Percentiles rank a stretch among this genome's conserved stretches.
These are phyloP conservation scores for Lepus americanus DNA, from an alignment of 2,113 vertebrate species.

Conservation along the genomic window DNA sequence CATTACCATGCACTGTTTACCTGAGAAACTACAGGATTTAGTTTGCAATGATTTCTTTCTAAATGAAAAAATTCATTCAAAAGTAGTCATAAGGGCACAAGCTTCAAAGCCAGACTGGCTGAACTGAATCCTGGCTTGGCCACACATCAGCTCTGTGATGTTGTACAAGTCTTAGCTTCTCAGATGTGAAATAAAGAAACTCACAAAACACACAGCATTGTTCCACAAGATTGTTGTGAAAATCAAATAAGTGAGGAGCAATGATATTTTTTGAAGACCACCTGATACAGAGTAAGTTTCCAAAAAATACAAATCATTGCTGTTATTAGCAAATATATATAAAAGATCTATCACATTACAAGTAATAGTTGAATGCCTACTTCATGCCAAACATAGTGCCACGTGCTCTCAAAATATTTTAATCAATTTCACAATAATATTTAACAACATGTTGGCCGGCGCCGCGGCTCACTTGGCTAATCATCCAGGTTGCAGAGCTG, in stretches of 20 bases:
- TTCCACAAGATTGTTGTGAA: background rate
- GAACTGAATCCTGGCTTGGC: background rate
- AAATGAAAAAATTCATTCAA: slow-evolving; percentile 15
- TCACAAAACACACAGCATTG: background rate
- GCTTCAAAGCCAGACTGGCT: background rate
- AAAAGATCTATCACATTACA: background rate
- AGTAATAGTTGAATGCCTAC: background rate
- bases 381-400: background rate
- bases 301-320: background rate
- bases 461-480: no score
- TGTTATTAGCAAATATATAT: background rate
- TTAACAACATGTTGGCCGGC: background rate
- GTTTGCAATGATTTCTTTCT: background rate
- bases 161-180: background rate
- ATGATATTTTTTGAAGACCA: background rate
- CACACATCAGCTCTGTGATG: background rate
- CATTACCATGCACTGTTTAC: background rate
- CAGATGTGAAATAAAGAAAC: slow-evolving; percentile 7
- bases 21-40: background rate
- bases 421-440: slow-evolving; percentile 38
- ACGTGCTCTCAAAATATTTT: slow-evolving; percentile 32
- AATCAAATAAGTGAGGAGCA: background rate
- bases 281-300: background rate
- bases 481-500: no score
- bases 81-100: background rate